Evolutionary conservation across 2,797 vertebrate species (phyloP).

Genomic region (Tenualosa thibaudeaui): DNA sequence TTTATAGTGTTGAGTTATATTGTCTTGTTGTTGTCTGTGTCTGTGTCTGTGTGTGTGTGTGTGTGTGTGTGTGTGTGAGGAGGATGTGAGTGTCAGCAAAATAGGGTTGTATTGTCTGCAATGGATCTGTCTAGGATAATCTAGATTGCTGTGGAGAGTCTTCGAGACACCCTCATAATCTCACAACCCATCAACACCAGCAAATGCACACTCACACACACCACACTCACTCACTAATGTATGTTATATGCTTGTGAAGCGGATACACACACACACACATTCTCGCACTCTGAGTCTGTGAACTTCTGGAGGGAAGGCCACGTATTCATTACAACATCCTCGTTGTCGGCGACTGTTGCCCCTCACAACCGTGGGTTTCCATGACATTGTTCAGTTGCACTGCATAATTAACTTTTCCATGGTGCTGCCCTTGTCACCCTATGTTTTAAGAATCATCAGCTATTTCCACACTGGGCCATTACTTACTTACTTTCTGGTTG

Average conservation of each 20-base stretch:
- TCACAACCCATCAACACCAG: not conserved
- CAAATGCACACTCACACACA: not conserved
- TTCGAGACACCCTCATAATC: constrained; percentile 31
- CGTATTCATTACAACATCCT: not conserved
- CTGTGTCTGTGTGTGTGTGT: not conserved
- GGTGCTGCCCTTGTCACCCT: not conserved
- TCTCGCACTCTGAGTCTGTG: not conserved
- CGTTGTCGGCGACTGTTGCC: not conserved
- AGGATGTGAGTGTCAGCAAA: not conserved
- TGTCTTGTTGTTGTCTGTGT: not conserved
- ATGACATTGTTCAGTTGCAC: not conserved
- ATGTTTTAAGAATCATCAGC: not conserved
- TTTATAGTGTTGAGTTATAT: not conserved
- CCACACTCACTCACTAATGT: not conserved
- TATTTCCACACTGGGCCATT: not conserved
- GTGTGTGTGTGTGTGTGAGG: no score
- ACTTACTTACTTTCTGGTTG: not conserved
- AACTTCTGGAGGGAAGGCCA: not conserved
- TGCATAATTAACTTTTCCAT: not conserved
- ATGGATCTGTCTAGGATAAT: constrained; percentile 32
- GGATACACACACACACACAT: not conserved
- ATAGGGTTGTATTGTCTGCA: constrained; percentile 23
- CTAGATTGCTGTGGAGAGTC: constrained; percentile 23
- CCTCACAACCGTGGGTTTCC: not conserved
- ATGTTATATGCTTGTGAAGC: not conserved